phyloP scores from a whole-genome alignment of 2,113 vertebrate genomes.

The Dasyornis broadbenti region DNA sequence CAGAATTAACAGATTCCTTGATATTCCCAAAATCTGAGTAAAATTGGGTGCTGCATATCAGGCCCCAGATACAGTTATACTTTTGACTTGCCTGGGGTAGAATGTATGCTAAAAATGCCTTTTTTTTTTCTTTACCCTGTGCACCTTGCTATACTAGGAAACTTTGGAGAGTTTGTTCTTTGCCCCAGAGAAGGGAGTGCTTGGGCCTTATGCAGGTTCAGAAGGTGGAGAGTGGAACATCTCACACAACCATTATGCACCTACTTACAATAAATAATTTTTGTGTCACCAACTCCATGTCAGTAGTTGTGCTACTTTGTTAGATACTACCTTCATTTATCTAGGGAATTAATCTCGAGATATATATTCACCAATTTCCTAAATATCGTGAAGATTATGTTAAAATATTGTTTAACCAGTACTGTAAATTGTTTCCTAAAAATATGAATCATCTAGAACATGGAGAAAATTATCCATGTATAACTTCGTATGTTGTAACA shows the following conservation, averaged over 20 bases:
- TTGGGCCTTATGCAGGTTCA: neutral
- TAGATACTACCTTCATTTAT: neutral
- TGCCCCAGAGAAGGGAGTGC: neutral
- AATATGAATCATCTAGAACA: neutral
- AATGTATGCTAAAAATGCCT: neutral
- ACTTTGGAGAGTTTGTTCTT: neutral
- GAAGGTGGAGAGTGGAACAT: neutral
- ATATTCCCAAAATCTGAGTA: neutral
- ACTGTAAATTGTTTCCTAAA: neutral
- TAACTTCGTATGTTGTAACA: neutral
- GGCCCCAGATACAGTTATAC: too few relatives aligned
- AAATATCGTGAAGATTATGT: neutral
- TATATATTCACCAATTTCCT: neutral
- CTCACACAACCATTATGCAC: neutral
- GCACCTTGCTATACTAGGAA: neutral
- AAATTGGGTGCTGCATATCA: neutral
- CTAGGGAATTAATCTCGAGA: neutral
- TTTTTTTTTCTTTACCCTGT: neutral
- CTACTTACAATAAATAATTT: neutral
- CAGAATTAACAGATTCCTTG: neutral
- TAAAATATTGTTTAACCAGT: neutral
- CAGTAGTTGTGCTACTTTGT: neutral
- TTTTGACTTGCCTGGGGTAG: neutral
- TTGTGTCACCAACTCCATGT: neutral
- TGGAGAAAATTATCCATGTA: neutral